Base-by-base conservation (phyloP, 2,113 vertebrate species). In the Camelus bactrianus region DNA sequence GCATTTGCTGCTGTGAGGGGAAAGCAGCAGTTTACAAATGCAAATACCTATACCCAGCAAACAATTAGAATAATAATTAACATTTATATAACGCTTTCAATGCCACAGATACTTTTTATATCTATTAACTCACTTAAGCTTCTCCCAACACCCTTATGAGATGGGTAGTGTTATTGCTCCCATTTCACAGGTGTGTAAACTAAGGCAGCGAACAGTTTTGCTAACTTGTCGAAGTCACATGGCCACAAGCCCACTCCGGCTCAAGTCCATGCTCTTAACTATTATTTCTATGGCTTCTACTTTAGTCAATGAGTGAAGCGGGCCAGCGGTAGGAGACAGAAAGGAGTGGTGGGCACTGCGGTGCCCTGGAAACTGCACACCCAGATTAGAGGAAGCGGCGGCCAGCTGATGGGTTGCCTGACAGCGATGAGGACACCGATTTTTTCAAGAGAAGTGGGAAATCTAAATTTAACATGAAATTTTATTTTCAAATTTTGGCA, bases 181-280 rank as follows among this genome's bases (percentile, higher is more conserved):
- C 92, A 89, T 48, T 93, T 64, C 85, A 60, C 48, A 72, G 86
- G n/a, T 82, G 62, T 60, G 26, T 67, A 87, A 89, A 87, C 50
- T 30, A 28, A 88, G 54, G 65, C 14, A 42, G 26, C 76, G 30
- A 69, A 42, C 10, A n/a, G 26, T 60, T 60, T 13, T 58, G 56
- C 67, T 72, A 48, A 75, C 30, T 56, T 52, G 32, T 56, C 50
- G 91, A 38, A 50, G 13, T 73, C 69, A 46, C 30, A n/a, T 4
- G n/a, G n/a, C 60, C 60, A 60, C 58, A 50, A 70, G 19, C 6
- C 24, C 19, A 2, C 52, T 28, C 64, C 32, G 46, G 65, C 28
- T 79, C 54, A n/a, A 22, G 22, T 8, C 65, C 46, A 6, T 0
- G 6, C 48, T 24, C 28, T 38, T 42, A 38, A 16, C 22, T 52